Evolutionary conservation across 2,113 vertebrate genomes (phyloP), one percentile per base, ranked within the genome.

Genomic region (Dasyprocta punctata): DNA sequence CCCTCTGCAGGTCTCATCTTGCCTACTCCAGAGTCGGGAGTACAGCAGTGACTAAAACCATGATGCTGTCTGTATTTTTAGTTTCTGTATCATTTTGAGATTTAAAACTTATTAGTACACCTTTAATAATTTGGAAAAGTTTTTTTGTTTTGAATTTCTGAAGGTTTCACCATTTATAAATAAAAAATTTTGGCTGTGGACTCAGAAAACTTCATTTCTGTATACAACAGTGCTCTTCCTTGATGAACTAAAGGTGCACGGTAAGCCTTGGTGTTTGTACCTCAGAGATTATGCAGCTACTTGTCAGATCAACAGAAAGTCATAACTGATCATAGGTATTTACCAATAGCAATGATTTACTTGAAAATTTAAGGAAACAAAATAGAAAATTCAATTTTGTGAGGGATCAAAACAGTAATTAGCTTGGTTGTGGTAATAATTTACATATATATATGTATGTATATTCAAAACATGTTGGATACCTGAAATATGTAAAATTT

Each of bases 141-240:
- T 75, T 73, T 88, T 87, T 81, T 96, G 2, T 94, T 44, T 96
- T 94, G 92, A 86, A 92, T 65, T 97, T 95, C 22, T 38, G 86
- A 69, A 92, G 49, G 41, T 97, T 69, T 85, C 22, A 98, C 88
- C 81, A 90, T 47, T 60, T 71, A 93, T 86, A 92, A 77, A 87
- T 58, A 60, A 95, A 56, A 7, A 56, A 56, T 56, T 73, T 80
- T 94, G 26, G 81, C 86, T 81, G 65, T 96, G 83, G 33, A 10
- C 24, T 97, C 22, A 90, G 80, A 96, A 94, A 85, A 26, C 71
- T 81, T 30, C 36, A 67, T 86, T 92, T 95, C 61, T 93, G 4
- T 73, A 47, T 85, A 58, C 11, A 60, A 75, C 86, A 52, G 30
- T 94, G 58, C 69, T 90, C 58, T 96, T 47, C 86, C 38, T 0